phyloP scores from a whole-genome alignment of 2,888 invertebrate genomes.

The Orthosia incerta region DNA sequence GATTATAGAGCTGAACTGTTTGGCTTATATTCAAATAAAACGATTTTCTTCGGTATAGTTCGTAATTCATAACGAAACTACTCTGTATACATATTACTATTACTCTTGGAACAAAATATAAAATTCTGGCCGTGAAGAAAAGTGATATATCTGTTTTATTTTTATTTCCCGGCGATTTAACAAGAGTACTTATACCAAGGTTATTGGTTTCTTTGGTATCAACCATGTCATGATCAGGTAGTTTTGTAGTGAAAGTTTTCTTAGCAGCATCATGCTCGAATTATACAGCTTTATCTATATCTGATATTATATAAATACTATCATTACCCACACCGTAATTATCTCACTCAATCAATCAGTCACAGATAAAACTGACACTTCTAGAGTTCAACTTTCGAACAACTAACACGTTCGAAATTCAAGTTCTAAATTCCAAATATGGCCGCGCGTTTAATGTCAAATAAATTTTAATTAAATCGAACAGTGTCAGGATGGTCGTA shows the following conservation, averaged over 20 bases:
- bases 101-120: neutral
- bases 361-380: conserved; percentile 70
- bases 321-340: conserved; percentile 52
- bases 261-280: conserved; percentile 29
- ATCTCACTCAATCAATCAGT: conserved; percentile 68
- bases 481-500: conserved; percentile 80
- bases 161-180: neutral
- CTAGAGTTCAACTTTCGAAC: conserved; percentile 69
- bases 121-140: neutral
- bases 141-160: too few relatives aligned
- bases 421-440: conserved; percentile 63
- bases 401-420: conserved; percentile 64
- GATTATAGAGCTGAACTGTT: conserved; percentile 44
- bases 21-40: conserved; percentile 27
- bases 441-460: conserved; percentile 74
- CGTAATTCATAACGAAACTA: neutral
- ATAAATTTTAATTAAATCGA: conserved; percentile 90
- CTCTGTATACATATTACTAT: neutral
- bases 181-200: neutral
- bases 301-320: conserved; percentile 49
- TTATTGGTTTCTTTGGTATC: neutral
- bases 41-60: conserved; percentile 9
- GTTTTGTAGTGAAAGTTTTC: conserved; percentile 31
- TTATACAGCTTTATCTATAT: conserved; percentile 54
- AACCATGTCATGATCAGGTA: conserved; percentile 12